Conservation (phyloP, 2,797 vertebrate species). For the Amblyopsis hoosieri region DNA sequence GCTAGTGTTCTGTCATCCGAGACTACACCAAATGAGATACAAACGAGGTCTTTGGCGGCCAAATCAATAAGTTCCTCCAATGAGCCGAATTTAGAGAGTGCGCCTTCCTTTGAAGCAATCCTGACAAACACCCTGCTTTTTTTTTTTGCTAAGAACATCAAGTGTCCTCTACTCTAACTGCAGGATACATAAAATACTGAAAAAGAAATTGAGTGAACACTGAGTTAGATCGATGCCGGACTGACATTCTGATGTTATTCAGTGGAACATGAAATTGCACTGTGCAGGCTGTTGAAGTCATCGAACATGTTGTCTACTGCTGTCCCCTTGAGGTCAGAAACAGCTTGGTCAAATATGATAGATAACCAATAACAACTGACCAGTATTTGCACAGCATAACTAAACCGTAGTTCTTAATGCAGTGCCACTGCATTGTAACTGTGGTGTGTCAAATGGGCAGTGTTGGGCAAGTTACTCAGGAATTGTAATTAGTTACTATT, state of each 20-base stretch:
- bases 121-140: constrained; percentile 16
- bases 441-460: too few relatives aligned
- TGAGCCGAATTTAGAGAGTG: constrained; percentile 54
- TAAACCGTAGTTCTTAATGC: too few relatives aligned
- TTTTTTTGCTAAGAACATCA: constrained; percentile 20
- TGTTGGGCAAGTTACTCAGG: too few relatives aligned
- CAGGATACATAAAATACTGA: constrained; percentile 11
- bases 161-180: constrained; percentile 12
- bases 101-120: constrained; percentile 41
- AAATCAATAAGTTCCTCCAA: constrained; percentile 62
- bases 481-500: too few relatives aligned
- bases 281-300: background rate
- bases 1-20: constrained; percentile 59
- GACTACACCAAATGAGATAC: constrained; percentile 57
- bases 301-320: background rate
- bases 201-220: constrained; percentile 5
- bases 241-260: background rate
- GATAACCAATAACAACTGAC: too few relatives aligned
- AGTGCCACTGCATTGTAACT: too few relatives aligned
- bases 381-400: too few relatives aligned
- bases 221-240: background rate
- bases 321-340: background rate
- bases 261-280: background rate
- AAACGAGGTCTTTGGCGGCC: constrained; percentile 59
- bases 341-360: background rate